Evolutionary conservation across 2,888 invertebrate species (phyloP), one percentile per base, ranked within the genome.

Genomic region (Cryptus armator): DNA sequence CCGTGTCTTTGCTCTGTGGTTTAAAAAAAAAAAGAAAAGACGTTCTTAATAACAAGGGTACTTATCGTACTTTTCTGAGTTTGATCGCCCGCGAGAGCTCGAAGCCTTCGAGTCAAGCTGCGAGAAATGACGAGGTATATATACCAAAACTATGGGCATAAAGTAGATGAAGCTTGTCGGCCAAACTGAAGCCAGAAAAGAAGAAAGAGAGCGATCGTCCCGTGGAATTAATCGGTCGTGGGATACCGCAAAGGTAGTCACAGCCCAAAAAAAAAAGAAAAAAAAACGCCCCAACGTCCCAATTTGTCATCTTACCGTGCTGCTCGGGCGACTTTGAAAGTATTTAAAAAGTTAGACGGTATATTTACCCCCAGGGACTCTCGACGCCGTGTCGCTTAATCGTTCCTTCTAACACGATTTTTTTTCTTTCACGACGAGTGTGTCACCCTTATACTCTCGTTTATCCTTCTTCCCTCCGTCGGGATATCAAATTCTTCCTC

Each of bases 341-440:
- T 92, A 93, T 93, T 93, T 93, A 93, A 93, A 93, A 93, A 93
- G 93, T 93, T 93, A 79, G 81, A 87, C 85, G 81, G 83, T 24
- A 72, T 80, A 72, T 83, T 37, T 56, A 82, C 74, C 87, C 86
- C 74, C 59, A 68, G 81, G 86, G 87, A 68, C 51, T 72, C 62
- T 75, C 76, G 82, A 80, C 86, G 81, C 82, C 86, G 79, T 85
- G 83, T 88, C 85, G 81, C 85, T 66, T 85, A 85, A 85, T 85
- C 85, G 84, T 78, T 81, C 71, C 67, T 48, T 83, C 77, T 59
- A 77, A 62, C 14, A 76, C 44, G 48, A 78, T 84, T 78, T 80
- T 75, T 56, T 77, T 71, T 53, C 68, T 77, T 72, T 77, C 80
- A 56, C 68, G 79, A 74, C 67, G 56, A 70, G 64, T 74, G 24